Evolutionary conservation across 2,888 invertebrate species (phyloP).

Genomic region (Pheosia tremula): DNA sequence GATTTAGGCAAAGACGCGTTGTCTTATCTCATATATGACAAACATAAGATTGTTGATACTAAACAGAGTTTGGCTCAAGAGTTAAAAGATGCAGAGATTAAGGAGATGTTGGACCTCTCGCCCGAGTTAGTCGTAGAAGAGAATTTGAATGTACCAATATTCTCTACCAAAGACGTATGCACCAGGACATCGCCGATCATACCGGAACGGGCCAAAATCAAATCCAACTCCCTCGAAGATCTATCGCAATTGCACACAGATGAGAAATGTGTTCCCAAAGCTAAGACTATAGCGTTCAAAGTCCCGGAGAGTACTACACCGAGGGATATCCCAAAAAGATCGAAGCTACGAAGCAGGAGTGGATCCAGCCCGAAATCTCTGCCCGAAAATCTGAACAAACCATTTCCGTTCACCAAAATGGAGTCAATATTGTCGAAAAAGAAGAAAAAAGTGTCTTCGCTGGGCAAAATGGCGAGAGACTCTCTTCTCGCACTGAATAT

Average conservation of each 20-base stretch:
- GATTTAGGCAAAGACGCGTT: constrained; percentile 76
- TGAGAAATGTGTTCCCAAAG: constrained; percentile 59
- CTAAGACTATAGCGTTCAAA: constrained; percentile 72
- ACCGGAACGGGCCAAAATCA: constrained; percentile 72
- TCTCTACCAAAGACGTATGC: constrained; percentile 59
- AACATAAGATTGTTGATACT: constrained; percentile 53
- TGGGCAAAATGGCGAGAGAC: constrained; percentile 78
- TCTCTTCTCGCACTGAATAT: constrained; percentile 76
- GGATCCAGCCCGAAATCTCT: constrained; percentile 78
- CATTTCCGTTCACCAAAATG: constrained; percentile 66
- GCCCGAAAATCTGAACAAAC: constrained; percentile 74
- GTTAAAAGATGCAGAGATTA: constrained; percentile 68
- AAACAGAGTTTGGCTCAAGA: constrained; percentile 61
- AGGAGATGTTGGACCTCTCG: constrained; percentile 70
- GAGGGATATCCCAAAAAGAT: constrained; percentile 70
- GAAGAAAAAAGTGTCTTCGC: constrained; percentile 72
- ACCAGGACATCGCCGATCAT: constrained; percentile 63
- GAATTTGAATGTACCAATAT: constrained; percentile 59
- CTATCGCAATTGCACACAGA: constrained; percentile 50
- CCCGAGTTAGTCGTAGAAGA: constrained; percentile 75
- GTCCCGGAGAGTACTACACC: constrained; percentile 73
- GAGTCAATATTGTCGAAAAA: constrained; percentile 62
- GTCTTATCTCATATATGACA: constrained; percentile 69
- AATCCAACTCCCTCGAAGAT: constrained; percentile 72
- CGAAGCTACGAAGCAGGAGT: constrained; percentile 63